Percentiles rank a stretch among this genome's conserved stretches.
Evolutionary conservation across 2,888 invertebrate species (phyloP).

Genomic region (Sesia bembeciformis): DNA sequence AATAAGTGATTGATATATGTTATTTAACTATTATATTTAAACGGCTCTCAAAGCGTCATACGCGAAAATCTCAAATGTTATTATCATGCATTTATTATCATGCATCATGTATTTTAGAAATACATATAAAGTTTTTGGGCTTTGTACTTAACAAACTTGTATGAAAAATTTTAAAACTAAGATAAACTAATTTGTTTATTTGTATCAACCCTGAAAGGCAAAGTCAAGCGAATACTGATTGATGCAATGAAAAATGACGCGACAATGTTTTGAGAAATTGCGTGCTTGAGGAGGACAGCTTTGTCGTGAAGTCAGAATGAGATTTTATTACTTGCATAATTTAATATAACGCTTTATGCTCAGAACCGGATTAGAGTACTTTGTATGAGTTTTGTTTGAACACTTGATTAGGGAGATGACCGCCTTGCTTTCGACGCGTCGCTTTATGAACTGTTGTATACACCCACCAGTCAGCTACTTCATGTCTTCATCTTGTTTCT

Average conservation of each 20-base stretch:
- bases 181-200: no score
- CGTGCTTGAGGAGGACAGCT: slow-evolving; percentile 45
- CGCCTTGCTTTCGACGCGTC: slow-evolving; percentile 24
- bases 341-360: slow-evolving; percentile 39
- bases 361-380: slow-evolving; percentile 45
- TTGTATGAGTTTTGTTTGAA: slow-evolving; percentile 33
- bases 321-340: slow-evolving; percentile 69
- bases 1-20: no score
- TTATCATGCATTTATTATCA: no score
- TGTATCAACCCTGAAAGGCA: slow-evolving; percentile 39
- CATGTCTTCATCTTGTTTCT: slow-evolving; percentile 61
- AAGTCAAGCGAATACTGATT: slow-evolving; percentile 48
- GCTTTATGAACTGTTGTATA: slow-evolving; percentile 23
- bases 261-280: slow-evolving; percentile 71
- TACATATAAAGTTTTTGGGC: no score
- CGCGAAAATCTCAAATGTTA: no score
- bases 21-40: no score
- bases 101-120: no score
- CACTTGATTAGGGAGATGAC: slow-evolving; percentile 54
- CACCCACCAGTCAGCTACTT: slow-evolving; percentile 14
- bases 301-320: slow-evolving; percentile 44
- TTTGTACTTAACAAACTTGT: no score
- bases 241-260: slow-evolving; percentile 73
- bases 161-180: no score
- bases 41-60: no score